Evolutionary conservation across 2,797 vertebrate species (phyloP).

Genomic region (Gymnothorax javanicus): DNA sequence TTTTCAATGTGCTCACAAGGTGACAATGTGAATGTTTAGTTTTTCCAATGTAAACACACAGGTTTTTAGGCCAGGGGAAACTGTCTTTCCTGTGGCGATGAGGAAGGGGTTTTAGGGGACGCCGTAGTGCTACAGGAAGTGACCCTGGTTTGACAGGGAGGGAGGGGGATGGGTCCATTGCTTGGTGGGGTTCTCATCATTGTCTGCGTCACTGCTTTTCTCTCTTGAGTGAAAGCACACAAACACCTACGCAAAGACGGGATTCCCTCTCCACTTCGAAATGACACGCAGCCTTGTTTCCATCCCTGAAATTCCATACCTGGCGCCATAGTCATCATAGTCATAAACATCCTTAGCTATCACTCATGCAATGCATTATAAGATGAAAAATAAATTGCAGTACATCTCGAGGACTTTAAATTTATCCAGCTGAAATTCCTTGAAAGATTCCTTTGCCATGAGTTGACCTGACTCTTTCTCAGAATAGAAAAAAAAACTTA

Average conservation of each 20-base stretch:
- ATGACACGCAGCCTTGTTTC: constrained; percentile 26
- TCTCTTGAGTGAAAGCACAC: constrained; percentile 33
- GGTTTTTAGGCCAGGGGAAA: constrained; percentile 50
- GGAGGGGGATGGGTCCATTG: constrained; percentile 35
- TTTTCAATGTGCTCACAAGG: constrained; percentile 51
- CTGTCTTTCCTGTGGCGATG: constrained; percentile 64
- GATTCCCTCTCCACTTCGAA: constrained; percentile 62
- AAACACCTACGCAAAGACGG: constrained; percentile 38
- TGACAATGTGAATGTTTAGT: constrained; percentile 62
- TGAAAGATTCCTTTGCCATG: neutral
- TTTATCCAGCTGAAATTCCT: neutral
- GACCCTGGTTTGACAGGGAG: constrained; percentile 18
- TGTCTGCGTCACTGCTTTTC: constrained; percentile 56
- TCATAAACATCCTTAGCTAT: neutral
- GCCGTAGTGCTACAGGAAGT: constrained; percentile 46
- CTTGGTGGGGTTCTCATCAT: constrained; percentile 62
- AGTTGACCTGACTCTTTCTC: neutral
- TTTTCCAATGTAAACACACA: constrained; percentile 58
- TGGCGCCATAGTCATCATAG: neutral
- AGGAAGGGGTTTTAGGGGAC: constrained; percentile 62
- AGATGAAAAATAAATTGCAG: neutral
- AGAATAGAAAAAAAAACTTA: neutral
- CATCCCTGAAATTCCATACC: constrained; percentile 16
- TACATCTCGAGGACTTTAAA: neutral
- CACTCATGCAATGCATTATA: neutral